Conservation (phyloP, 2,113 vertebrate species). For the Myrmecobius fasciatus region DNA sequence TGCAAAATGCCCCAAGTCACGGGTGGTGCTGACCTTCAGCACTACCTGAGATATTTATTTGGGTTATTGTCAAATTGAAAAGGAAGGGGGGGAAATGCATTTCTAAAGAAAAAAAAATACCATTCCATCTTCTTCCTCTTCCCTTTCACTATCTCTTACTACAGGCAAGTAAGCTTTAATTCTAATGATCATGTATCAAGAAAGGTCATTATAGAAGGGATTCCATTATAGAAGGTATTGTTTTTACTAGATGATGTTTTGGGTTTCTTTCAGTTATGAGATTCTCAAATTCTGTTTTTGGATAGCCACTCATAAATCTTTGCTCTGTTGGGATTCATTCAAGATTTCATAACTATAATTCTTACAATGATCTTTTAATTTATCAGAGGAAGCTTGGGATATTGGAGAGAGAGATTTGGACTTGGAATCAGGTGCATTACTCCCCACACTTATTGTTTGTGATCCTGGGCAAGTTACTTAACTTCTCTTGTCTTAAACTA, state of each 20-base stretch:
- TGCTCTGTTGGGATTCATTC: neutral
- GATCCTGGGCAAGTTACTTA: neutral
- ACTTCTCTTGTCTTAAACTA: neutral
- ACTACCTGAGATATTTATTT: neutral
- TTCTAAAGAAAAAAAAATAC: constrained; percentile 42
- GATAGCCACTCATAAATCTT: constrained; percentile 11
- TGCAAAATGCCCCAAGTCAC: neutral
- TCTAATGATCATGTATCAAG: neutral
- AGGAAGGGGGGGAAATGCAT: constrained; percentile 26
- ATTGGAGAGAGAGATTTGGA: neutral
- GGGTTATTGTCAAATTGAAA: constrained; percentile 4
- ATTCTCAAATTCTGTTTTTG: neutral
- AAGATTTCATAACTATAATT: constrained; percentile 29
- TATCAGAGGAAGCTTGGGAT: neutral
- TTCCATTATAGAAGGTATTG: neutral
- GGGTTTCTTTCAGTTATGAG: neutral
- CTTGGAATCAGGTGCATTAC: neutral
- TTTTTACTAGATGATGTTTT: neutral
- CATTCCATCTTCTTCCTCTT: neutral
- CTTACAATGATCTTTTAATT: neutral
- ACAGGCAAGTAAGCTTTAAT: neutral
- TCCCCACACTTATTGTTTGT: neutral
- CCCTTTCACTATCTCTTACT: constrained; percentile 28
- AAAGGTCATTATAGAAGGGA: neutral
- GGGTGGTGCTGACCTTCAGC: neutral